Base-by-base conservation (phyloP, 2,797 vertebrate species). In the Premnoplex brunnescens region DNA sequence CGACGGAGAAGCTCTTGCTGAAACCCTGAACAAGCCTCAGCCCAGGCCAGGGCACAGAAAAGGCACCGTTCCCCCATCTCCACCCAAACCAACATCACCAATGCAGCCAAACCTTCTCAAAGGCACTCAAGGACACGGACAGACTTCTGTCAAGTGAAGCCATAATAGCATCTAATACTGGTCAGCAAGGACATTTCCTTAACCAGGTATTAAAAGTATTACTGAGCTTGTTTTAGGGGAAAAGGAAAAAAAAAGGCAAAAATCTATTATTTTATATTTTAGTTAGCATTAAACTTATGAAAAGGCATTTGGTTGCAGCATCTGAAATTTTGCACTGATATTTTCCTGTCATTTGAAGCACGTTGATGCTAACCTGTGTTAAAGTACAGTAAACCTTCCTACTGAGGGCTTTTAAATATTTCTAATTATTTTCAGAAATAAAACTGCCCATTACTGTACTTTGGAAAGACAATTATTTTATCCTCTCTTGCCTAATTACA, bases 41-140 rank as follows among this genome's bases (percentile, higher is more conserved):
- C 22, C 41, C 23, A n/a, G 44, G 15, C 20, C 67, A 60, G 72
- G 13, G n/a, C 44, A 73, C 1, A 1, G 9, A 39, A 39, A 24
- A 36, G 2, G 10, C 1, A 0, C 19, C 1, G 0, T 4, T 39
- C 10, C 19, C 28, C 23, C 37, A 15, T 27, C 23, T 41, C 26
- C 34, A 12, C 10, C 54, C 44, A 36, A 44, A 55, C 5, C 14
- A 36, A 2, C 21, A 5, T 34, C n/a, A 9, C 7, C 1, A 0
- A 2, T 9, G 23, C 19, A 56, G 41, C n/a, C 14, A 8, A 86
- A 79, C 14, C 24, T 55, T 59, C 74, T n/a, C 54, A 18, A 44
- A 73, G 46, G 51, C 1, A 5, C 56, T 49, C 55, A 37, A 75
- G 48, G 74, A 43, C 36, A 12, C 13, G 10, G 17, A 7, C 51